These are phyloP conservation scores for Pterostichus madidus DNA, from an alignment of 2,888 invertebrate genomes.

Conservation along the genomic window DNA sequence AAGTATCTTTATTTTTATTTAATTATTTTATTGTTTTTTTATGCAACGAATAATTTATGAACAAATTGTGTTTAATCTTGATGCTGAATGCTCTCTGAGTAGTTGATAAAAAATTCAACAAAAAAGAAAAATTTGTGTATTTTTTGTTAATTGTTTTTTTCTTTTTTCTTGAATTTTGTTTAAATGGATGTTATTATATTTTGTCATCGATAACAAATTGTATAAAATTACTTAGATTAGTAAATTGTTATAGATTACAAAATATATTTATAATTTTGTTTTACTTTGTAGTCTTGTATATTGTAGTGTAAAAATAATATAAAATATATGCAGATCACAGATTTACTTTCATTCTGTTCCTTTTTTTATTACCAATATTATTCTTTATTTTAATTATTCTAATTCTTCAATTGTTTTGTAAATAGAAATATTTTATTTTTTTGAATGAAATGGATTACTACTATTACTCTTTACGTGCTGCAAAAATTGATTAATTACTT, in stretches of 20 bases:
- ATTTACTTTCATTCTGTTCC: constrained; percentile 9
- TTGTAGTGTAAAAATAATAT: constrained; percentile 66
- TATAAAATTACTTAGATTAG: constrained; percentile 57
- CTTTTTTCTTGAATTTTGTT: constrained; percentile 50
- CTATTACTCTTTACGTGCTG: too few relatives aligned
- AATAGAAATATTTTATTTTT: not conserved
- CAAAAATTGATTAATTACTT: too few relatives aligned
- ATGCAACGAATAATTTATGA: constrained; percentile 42
- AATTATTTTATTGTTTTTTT: constrained; percentile 35
- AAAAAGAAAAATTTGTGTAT: constrained; percentile 38
- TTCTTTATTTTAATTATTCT: not conserved
- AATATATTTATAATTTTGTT: constrained; percentile 66
- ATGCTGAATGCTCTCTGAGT: constrained; percentile 39
- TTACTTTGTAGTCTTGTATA: constrained; percentile 66
- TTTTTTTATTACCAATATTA: too few relatives aligned
- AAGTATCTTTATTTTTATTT: constrained; percentile 9
- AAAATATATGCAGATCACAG: constrained; percentile 61
- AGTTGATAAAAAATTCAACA: constrained; percentile 8
- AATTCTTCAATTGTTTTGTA: not conserved
- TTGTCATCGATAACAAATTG: constrained; percentile 65
- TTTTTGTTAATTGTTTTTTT: constrained; percentile 38
- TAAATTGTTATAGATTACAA: constrained; percentile 66
- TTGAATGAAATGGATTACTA: too few relatives aligned
- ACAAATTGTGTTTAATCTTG: constrained; percentile 26
- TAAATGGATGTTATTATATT: constrained; percentile 54